phyloP scores from a whole-genome alignment of 2,888 invertebrate genomes.

The Agelastica alni region DNA sequence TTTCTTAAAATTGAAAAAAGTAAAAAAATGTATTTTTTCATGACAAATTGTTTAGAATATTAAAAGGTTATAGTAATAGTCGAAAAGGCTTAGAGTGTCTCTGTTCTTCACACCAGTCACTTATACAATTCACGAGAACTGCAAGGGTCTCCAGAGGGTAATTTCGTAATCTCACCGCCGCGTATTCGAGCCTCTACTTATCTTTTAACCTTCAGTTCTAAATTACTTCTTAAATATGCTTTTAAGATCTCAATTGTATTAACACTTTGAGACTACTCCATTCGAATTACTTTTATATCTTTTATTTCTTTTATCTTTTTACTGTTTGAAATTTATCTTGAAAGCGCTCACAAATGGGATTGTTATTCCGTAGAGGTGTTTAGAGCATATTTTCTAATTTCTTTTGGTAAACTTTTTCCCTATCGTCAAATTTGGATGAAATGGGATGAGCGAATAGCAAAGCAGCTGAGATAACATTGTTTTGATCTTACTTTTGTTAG shows the following conservation, averaged over 20 bases:
- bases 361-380: not conserved
- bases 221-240: constrained; percentile 42
- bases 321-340: not conserved
- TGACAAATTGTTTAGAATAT: no score
- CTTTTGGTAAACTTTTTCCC: no score
- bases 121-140: constrained; percentile 46
- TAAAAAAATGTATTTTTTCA: no score
- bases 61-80: no score
- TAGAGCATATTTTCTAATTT: not conserved
- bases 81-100: constrained; percentile 4
- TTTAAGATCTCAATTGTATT: constrained; percentile 35
- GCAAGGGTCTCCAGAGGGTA: constrained; percentile 45
- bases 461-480: no score
- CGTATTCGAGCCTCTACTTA: constrained; percentile 40
- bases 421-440: no score
- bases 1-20: no score
- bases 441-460: no score
- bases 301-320: constrained; percentile 19
- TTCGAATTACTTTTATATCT: constrained; percentile 28
- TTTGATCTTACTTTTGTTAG: no score
- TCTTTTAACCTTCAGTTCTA: constrained; percentile 38
- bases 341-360: not conserved
- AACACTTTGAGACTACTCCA: constrained; percentile 30
- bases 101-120: constrained; percentile 23
- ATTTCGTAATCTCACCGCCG: constrained; percentile 45